phyloP scores from a whole-genome alignment of 2,797 vertebrate species.

The Pseudocheirus occidentalis region DNA sequence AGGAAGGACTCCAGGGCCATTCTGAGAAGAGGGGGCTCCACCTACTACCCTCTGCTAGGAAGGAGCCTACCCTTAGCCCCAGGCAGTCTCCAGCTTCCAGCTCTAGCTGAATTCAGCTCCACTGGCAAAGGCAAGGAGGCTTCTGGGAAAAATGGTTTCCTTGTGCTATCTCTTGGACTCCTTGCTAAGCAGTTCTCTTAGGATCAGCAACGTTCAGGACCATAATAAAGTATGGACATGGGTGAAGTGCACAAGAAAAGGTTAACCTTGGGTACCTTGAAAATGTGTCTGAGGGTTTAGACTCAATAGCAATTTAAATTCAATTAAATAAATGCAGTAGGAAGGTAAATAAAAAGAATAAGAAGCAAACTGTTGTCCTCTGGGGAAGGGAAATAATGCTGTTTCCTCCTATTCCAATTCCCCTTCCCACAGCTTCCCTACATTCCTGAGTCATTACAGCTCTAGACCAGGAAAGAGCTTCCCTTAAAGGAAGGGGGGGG shows the following conservation, averaged over 20 bases:
- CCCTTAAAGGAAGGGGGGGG: rapidly evolving
- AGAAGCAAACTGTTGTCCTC: neutral
- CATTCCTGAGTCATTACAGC: neutral
- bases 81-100: neutral
- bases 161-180: neutral
- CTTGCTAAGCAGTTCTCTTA: neutral
- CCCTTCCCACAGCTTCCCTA: neutral
- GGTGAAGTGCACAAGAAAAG: neutral
- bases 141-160: neutral
- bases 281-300: neutral
- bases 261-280: neutral
- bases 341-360: neutral
- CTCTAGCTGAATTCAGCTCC: neutral
- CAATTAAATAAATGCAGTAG: neutral
- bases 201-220: neutral
- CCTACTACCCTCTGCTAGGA: neutral
- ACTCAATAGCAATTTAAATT: neutral
- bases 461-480: neutral
- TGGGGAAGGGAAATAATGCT: neutral
- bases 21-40: neutral
- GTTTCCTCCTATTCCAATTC: neutral
- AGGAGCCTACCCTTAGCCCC: neutral
- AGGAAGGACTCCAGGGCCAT: neutral
- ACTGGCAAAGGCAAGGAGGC: neutral
- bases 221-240: neutral